These are phyloP conservation scores for Hydrolagus affinis DNA, from an alignment of 2,113 vertebrate genomes.

Conservation along the genomic window DNA sequence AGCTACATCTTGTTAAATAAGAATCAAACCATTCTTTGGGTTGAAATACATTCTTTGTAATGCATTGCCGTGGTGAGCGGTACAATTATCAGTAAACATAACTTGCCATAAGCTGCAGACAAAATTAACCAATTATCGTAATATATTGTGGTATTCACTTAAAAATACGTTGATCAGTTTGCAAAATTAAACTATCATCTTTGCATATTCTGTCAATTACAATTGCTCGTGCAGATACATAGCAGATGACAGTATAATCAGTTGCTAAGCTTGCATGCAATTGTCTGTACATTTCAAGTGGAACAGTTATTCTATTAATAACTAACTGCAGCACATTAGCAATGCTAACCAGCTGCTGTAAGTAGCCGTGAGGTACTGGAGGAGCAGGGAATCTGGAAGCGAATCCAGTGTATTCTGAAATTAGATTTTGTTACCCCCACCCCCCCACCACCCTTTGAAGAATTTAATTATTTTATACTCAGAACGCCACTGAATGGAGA, in stretches of 20 bases:
- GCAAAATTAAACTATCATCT: not conserved
- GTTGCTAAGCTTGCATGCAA: not conserved
- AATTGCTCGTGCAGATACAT: not conserved
- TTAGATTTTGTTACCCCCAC: not conserved
- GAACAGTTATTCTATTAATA: conserved; percentile 3
- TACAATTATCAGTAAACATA: not conserved
- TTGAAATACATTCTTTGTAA: too few relatives aligned
- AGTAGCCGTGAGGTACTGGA: too few relatives aligned
- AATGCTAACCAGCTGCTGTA: not conserved
- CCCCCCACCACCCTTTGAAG: not conserved
- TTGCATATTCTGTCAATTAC: not conserved
- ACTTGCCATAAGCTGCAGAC: not conserved
- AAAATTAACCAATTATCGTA: not conserved
- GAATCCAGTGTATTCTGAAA: not conserved
- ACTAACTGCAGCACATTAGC: not conserved
- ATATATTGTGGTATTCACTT: not conserved
- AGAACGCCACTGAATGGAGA: not conserved
- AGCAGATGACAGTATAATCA: not conserved
- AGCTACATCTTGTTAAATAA: too few relatives aligned
- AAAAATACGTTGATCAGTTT: not conserved
- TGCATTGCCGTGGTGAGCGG: too few relatives aligned
- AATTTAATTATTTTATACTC: not conserved
- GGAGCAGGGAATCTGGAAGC: not conserved
- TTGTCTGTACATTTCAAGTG: not conserved
- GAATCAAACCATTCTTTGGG: too few relatives aligned